phyloP scores from a whole-genome alignment of 2,888 invertebrate species.

The Noctua fimbriata region DNA sequence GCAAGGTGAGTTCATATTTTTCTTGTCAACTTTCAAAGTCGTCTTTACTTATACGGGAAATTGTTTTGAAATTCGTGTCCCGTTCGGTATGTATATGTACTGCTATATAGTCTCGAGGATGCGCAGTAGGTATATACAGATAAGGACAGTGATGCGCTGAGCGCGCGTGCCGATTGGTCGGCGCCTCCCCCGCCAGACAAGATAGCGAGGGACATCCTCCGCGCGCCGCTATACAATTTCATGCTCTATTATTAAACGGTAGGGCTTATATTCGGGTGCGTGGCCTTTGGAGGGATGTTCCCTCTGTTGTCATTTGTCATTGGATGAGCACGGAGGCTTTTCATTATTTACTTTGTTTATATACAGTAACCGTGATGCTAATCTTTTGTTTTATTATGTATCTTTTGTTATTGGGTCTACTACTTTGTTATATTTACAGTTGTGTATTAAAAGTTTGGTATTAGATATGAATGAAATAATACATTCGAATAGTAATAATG shows the following conservation, averaged over 20 bases:
- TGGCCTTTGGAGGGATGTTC: slow-evolving; percentile 83
- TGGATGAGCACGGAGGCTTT: slow-evolving; percentile 87
- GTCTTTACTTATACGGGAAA: slow-evolving; percentile 11
- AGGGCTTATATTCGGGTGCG: slow-evolving; percentile 73
- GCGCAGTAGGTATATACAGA: slow-evolving; percentile 85
- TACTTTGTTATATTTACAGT: not conserved
- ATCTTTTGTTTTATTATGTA: slow-evolving; percentile 43
- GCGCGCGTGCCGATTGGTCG: slow-evolving; percentile 83
- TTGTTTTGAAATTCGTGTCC: slow-evolving; percentile 18
- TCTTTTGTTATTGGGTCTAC: slow-evolving; percentile 17
- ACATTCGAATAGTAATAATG: not conserved
- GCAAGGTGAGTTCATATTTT: slow-evolving; percentile 90
- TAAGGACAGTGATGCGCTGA: slow-evolving; percentile 87
- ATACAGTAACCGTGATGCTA: slow-evolving; percentile 64
- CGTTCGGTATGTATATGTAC: slow-evolving; percentile 33
- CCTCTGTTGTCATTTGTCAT: slow-evolving; percentile 88
- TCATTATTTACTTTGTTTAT: slow-evolving; percentile 85
- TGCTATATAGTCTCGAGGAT: slow-evolving; percentile 68
- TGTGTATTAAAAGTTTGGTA: not conserved
- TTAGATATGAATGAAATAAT: not conserved
- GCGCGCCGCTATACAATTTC: slow-evolving; percentile 66
- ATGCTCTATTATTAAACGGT: slow-evolving; percentile 60
- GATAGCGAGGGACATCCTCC: slow-evolving; percentile 89
- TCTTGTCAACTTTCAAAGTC: slow-evolving; percentile 51
- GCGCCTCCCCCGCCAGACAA: slow-evolving; percentile 89